These are phyloP conservation scores for Nylanderia fulva DNA, from an alignment of 1,140 invertebrate genomes.

Conservation along the genomic window DNA sequence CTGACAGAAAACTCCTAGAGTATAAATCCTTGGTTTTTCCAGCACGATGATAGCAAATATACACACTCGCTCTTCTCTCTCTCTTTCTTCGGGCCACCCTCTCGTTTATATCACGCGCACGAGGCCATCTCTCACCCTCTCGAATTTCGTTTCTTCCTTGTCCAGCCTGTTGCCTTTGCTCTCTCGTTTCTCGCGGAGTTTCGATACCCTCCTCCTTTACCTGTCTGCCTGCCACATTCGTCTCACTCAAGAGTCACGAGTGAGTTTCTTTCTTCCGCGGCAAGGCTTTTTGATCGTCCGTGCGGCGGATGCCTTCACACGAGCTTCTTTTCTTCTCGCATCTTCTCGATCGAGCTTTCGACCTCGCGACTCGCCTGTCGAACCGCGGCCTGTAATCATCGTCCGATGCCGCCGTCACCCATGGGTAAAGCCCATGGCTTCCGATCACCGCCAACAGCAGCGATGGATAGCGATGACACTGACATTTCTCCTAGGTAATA, in stretches of 20 bases:
- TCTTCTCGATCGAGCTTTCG: conserved; percentile 64
- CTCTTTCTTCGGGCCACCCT: conserved; percentile 7
- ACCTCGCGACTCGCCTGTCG: conserved; percentile 68
- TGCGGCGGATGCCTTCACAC: conserved; percentile 41
- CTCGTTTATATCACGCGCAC: conserved; percentile 14
- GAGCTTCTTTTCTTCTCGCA: conserved; percentile 57
- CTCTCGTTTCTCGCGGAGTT: conserved; percentile 32
- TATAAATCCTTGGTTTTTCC: conserved; percentile 52
- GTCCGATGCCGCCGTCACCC: conserved; percentile 68
- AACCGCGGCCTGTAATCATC: conserved; percentile 78
- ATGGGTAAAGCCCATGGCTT: conserved; percentile 62
- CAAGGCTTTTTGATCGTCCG: conserved; percentile 56
- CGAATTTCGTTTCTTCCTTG: conserved; percentile 8
- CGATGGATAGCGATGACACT: conserved; percentile 21
- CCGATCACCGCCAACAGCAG: conserved; percentile 42
- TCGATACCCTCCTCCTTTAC: conserved; percentile 17
- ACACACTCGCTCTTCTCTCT: conserved; percentile 31
- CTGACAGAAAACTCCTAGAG: conserved; percentile 46
- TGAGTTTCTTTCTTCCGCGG: conserved; percentile 55
- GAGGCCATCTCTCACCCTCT: conserved; percentile 47
- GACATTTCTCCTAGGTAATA: conserved; percentile 1
- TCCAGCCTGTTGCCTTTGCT: neutral
- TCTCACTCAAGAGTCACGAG: conserved; percentile 2
- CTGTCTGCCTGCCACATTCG: neutral
- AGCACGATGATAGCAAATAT: conserved; percentile 54